Conservation (phyloP, 1,140 invertebrate species). For the Mya arenaria region DNA sequence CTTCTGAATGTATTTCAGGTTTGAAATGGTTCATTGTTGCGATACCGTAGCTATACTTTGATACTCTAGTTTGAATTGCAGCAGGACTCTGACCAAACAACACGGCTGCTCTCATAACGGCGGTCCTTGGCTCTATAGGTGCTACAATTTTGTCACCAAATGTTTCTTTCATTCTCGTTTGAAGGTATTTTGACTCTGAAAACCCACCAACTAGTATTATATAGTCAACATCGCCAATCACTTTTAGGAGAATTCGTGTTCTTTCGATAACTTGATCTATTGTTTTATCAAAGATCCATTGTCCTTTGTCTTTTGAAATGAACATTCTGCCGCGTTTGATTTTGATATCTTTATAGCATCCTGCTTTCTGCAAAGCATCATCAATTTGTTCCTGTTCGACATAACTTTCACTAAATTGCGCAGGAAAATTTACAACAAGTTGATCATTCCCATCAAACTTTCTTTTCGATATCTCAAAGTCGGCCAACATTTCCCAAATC, state of each 20-base stretch:
- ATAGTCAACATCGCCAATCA: background rate
- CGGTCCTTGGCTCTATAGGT: background rate
- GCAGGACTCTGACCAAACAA: constrained; percentile 14
- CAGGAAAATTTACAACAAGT: background rate
- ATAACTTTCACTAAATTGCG: background rate
- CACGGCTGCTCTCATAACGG: constrained; percentile 11
- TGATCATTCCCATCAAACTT: constrained; percentile 13
- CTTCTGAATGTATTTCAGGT: background rate
- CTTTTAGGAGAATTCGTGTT: too few relatives aligned
- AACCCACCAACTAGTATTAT: constrained; percentile 37
- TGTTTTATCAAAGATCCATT: too few relatives aligned
- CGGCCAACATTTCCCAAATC: constrained; percentile 25
- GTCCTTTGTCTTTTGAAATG: too few relatives aligned
- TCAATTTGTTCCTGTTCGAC: background rate
- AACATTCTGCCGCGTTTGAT: constrained; percentile 7
- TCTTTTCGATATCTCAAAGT: constrained; percentile 33
- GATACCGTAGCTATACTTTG: constrained; percentile 15
- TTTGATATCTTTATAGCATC: background rate
- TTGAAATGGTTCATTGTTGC: constrained; percentile 1
- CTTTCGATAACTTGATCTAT: too few relatives aligned
- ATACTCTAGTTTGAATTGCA: background rate
- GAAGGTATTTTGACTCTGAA: background rate
- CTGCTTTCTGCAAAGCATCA: background rate
- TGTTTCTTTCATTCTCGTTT: background rate
- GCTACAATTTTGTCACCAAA: constrained; percentile 4